A percentile compares a stretch with the other conserved stretches of the same genome.
phyloP scores from a whole-genome alignment of 2,888 invertebrate genomes.

The Lapara coniferarum region DNA sequence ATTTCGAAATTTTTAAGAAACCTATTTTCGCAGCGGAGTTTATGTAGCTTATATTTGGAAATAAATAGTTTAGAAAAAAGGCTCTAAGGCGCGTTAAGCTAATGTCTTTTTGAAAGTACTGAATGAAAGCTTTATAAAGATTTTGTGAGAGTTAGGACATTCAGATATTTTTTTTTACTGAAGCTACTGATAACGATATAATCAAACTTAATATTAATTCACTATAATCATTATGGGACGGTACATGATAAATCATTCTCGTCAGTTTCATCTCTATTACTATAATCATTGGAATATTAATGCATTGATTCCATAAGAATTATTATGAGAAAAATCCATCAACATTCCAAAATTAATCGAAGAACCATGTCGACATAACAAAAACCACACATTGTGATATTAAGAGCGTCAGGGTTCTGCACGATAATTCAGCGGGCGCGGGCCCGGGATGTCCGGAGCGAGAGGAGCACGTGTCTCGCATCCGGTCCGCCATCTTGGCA shows the following conservation, averaged over 20 bases:
- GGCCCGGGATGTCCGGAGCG: constrained; percentile 76
- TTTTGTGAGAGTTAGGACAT: neutral
- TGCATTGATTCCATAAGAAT: neutral
- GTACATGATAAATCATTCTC: too few species aligned
- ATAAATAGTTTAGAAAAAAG: too few species aligned
- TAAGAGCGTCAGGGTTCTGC: constrained; percentile 17
- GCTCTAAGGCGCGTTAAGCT: too few species aligned
- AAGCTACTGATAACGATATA: neutral
- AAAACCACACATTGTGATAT: constrained; percentile 1
- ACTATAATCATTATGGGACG: neutral
- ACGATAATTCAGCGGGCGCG: constrained; percentile 77
- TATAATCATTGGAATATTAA: too few species aligned
- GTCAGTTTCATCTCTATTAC: neutral
- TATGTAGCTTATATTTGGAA: too few species aligned
- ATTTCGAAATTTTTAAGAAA: too few species aligned
- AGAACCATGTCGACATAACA: constrained; percentile 38
- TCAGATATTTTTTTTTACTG: neutral
- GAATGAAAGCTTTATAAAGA: too few species aligned
- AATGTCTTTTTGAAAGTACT: too few species aligned
- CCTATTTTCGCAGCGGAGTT: too few species aligned
- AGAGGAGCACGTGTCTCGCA: constrained; percentile 77
- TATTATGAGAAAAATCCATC: neutral
- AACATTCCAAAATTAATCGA: constrained; percentile 36
- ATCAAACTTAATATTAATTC: neutral
- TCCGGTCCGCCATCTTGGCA: constrained; percentile 81